Conservation (phyloP, 2,797 vertebrate species). For the Peromyscus nudipes region DNA sequence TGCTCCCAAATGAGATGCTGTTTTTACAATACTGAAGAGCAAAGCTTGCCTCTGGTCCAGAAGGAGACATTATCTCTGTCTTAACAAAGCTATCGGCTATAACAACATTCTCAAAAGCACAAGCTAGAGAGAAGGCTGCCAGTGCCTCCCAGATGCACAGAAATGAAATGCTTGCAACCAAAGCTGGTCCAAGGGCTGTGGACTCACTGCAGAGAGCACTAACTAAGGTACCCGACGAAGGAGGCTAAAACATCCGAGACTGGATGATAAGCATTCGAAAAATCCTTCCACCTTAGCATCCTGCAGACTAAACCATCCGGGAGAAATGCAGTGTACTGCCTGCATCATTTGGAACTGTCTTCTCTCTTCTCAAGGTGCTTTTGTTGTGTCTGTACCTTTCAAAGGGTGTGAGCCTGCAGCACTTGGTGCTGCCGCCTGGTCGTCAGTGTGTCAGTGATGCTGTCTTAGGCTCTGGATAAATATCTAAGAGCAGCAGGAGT, state of each 20-base stretch:
- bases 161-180: background rate
- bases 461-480: background rate
- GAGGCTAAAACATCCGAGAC: background rate
- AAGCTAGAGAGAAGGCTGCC: background rate
- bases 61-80: background rate
- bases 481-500: background rate
- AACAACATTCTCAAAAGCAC: background rate
- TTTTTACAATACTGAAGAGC: background rate
- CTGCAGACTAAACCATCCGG: background rate
- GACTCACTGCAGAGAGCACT: accelerated
- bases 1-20: background rate
- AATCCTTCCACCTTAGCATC: background rate
- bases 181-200: background rate
- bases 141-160: background rate
- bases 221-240: background rate
- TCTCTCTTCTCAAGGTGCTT: background rate
- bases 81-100: background rate
- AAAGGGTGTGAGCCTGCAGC: background rate
- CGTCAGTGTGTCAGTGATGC: background rate
- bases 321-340: background rate
- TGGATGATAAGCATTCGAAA: background rate
- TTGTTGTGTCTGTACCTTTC: background rate
- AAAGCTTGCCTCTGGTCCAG: background rate
- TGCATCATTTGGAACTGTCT: background rate
- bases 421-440: background rate